Conservation (phyloP, 2,113 vertebrate genomes). For the Sialia sialis region DNA sequence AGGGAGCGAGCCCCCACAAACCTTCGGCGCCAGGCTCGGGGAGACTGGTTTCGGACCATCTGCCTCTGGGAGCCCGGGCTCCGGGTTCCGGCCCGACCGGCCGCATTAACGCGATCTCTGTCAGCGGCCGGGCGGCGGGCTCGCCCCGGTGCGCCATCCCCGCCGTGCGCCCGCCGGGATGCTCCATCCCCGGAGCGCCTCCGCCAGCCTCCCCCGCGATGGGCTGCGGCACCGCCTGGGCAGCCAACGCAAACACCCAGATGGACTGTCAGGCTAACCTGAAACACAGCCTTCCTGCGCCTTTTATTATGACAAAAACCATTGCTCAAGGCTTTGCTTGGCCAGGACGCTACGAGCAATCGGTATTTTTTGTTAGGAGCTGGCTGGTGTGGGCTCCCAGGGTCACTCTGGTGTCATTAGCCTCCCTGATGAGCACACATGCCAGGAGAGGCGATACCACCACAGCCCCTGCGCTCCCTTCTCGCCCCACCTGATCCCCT, state of each 20-base stretch:
- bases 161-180: not conserved
- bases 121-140: not conserved
- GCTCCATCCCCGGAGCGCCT: not conserved
- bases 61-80: not conserved
- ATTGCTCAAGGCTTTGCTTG: not conserved
- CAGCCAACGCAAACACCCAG: not conserved
- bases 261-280: not conserved
- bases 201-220: not conserved
- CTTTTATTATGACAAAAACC: not conserved
- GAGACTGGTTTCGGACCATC: accelerated
- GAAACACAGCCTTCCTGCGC: not conserved
- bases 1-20: accelerated
- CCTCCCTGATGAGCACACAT: not conserved
- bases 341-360: not conserved
- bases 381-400: not conserved
- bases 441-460: not conserved
- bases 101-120: accelerated
- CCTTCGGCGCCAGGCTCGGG: not conserved
- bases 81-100: not conserved
- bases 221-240: not conserved
- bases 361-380: not conserved
- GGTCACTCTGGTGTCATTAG: not conserved
- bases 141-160: not conserved
- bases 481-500: not conserved
- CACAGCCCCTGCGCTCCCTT: accelerated